Evolutionary conservation across 2,113 vertebrate genomes (phyloP), one percentile per base, ranked within the genome.

Genomic region (Myrmophylax atrothorax): DNA sequence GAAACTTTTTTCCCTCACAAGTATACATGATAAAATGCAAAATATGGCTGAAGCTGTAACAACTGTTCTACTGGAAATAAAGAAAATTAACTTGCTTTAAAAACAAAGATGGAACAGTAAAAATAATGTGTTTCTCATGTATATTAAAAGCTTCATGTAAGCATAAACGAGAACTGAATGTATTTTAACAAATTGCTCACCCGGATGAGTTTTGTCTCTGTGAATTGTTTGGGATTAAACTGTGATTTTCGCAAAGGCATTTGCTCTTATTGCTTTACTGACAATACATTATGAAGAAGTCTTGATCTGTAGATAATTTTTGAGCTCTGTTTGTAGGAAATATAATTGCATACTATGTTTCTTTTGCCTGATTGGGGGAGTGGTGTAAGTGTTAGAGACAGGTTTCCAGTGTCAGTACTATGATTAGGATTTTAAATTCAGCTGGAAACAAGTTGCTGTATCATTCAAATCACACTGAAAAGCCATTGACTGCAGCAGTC

Each of bases 21-120:
- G 94, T 97, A 80, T 12, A 35, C 69, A 77, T 26, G 4, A 42
- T 52, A 93, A 96, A 98, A 97, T 74, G 86, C 70, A 96, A 89
- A 91, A 91, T 81, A 68, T 38, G 37, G 76, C 68, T 68, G 26
- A 74, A 55, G 25, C 4, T 58, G 46, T 60, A 90, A 37, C 19
- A 90, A 47, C 13, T 55, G 35, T 88, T 97, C 67, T 84, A 84
- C 35, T 84, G 37, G 46, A 89, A 84, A 90, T 47, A 37, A 58
- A 90, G 66, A 62, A 81, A 72, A 86, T 87, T 81, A 95, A 92
- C 66, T 89, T 95, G 28, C 20, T 85, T 90, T 55, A 91, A 49
- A 87, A 68, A 35, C 56, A 89, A 84, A 84, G 37, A 77, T 2
- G 17, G n/a, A 72, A 6, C 20, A 40, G 58, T 62, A 76, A 75